A percentile compares a stretch with the other conserved stretches of the same genome.
phyloP scores from a whole-genome alignment of 1,140 invertebrate genomes.

The Bombus impatiens region DNA sequence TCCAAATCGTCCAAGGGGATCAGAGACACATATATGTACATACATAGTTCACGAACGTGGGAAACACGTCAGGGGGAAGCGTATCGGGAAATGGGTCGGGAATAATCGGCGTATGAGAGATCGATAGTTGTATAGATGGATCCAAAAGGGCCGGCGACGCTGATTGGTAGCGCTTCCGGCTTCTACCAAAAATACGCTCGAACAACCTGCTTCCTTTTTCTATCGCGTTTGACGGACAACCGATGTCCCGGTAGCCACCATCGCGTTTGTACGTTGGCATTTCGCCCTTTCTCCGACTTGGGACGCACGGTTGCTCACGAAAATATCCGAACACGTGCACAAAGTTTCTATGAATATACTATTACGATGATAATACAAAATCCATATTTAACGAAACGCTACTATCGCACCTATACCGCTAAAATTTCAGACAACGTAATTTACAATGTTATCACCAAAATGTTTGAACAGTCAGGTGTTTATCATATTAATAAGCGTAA shows the following conservation, averaged over 20 bases:
- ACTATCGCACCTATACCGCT: too few relatives aligned
- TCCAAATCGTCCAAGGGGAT: background rate
- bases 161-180: conserved; percentile 1
- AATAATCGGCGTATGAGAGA: conserved; percentile 49
- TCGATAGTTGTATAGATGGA: conserved; percentile 35
- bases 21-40: background rate
- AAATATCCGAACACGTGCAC: too few relatives aligned
- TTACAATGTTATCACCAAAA: too few relatives aligned
- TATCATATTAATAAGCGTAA: too few relatives aligned
- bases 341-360: too few relatives aligned
- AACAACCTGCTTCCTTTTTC: background rate
- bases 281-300: background rate
- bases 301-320: background rate
- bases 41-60: conserved; percentile 40
- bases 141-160: conserved; percentile 8
- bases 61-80: conserved; percentile 36
- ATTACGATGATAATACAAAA: too few relatives aligned
- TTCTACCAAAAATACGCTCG: conserved; percentile 17
- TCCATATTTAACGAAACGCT: too few relatives aligned
- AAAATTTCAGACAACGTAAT: too few relatives aligned
- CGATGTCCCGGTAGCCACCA: background rate
- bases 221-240: background rate
- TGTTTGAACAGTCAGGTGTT: too few relatives aligned
- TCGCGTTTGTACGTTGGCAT: background rate
- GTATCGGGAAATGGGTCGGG: conserved; percentile 56